These are phyloP conservation scores for Drosophila paucipuncta DNA, from an alignment of 2,888 invertebrate genomes.

Conservation along the genomic window DNA sequence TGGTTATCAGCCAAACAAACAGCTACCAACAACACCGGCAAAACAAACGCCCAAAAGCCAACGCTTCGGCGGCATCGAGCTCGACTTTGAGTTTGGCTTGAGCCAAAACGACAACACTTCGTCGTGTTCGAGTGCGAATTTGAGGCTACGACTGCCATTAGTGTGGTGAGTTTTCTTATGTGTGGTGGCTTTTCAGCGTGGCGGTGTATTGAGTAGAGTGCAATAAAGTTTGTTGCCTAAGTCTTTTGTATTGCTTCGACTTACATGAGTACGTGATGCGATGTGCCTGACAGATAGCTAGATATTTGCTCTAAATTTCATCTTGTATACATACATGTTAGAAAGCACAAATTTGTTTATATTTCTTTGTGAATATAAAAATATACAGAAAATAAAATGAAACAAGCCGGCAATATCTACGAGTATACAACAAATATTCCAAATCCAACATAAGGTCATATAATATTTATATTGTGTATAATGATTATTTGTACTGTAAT, in stretches of 20 bases:
- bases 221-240: conserved; percentile 52
- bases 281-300: not conserved
- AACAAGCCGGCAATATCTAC: not conserved
- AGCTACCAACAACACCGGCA: conserved; percentile 58
- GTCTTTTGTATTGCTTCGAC: conserved; percentile 44
- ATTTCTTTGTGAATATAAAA: not conserved
- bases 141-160: conserved; percentile 19
- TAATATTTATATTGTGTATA: not conserved
- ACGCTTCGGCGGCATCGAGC: conserved; percentile 29
- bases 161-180: conserved; percentile 21
- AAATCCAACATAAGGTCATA: not conserved
- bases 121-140: conserved; percentile 54
- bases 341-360: not conserved
- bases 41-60: conserved; percentile 54
- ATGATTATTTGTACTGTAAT: too few relatives aligned
- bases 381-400: not conserved
- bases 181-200: conserved; percentile 40
- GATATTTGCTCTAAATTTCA: not conserved
- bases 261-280: not conserved
- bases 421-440: not conserved
- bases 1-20: conserved; percentile 51
- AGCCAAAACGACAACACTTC: conserved; percentile 11
- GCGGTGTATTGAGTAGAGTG: conserved; percentile 26
- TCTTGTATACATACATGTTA: not conserved
- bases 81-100: conserved; percentile 34